Percentiles rank a stretch among this genome's conserved stretches.
Conservation (phyloP, 2,797 vertebrate genomes). For the Hydrophis major region DNA sequence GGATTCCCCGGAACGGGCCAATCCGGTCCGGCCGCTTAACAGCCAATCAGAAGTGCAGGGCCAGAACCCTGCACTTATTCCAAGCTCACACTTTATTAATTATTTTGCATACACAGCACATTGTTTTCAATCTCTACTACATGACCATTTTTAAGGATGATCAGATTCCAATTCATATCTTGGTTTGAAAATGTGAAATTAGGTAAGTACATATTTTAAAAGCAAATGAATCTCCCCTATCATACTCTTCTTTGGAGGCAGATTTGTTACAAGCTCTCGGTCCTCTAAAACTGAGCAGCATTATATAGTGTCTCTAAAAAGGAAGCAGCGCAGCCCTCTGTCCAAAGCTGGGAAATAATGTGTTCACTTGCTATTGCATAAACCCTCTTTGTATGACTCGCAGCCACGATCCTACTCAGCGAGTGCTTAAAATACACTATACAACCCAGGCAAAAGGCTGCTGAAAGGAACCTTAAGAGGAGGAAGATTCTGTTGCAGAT, state of each 20-base stretch:
- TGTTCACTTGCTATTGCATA: constrained; percentile 24
- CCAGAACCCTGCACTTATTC: no score
- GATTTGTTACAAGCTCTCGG: neutral
- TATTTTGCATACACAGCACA: no score
- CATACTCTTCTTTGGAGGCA: neutral
- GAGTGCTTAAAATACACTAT: neutral
- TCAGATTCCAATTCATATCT: neutral
- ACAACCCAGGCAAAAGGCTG: neutral
- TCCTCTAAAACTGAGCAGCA: neutral
- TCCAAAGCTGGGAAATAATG: constrained; percentile 20
- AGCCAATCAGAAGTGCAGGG: no score
- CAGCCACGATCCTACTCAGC: constrained; percentile 1
- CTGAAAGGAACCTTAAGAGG: neutral
- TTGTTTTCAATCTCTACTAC: neutral
- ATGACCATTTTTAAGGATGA: neutral
- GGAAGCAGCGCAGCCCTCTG: neutral
- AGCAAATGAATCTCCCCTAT: neutral
- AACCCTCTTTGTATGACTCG: constrained; percentile 25
- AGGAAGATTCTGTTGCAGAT: neutral
- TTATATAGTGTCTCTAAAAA: neutral
- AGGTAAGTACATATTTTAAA: neutral
- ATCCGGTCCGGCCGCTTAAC: no score
- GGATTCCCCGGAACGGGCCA: no score
- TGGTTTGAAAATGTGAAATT: neutral
- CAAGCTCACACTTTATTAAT: no score